Conservation (phyloP, 2,113 vertebrate genomes). For the Eurypyga helias region DNA sequence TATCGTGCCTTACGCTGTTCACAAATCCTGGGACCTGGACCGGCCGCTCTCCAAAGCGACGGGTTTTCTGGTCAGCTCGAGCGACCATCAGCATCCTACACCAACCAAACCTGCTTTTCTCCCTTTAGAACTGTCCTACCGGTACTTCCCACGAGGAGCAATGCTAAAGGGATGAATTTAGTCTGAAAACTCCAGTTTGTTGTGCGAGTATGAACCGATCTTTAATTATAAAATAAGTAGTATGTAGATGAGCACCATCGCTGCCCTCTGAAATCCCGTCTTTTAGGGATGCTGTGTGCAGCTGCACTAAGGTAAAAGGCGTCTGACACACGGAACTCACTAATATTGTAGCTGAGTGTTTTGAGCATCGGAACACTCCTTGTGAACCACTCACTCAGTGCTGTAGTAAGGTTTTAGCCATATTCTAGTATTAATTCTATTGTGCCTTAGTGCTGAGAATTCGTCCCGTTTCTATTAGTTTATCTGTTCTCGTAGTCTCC, state of each 20-base stretch:
- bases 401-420: conserved; percentile 55
- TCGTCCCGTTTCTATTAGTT: background rate
- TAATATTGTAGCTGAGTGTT: background rate
- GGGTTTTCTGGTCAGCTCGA: background rate
- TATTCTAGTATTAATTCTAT: conserved; percentile 46
- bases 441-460: conserved; percentile 68
- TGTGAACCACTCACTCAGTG: background rate
- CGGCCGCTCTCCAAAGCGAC: accelerated
- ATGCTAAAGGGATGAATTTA: background rate
- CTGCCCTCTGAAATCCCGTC: background rate
- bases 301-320: background rate
- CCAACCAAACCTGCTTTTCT: background rate
- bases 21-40: background rate
- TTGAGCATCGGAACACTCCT: background rate
- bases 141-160: background rate
- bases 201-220: background rate
- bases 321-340: background rate
- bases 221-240: background rate
- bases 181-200: background rate
- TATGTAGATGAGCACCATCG: background rate
- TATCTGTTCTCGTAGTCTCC: background rate
- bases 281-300: background rate
- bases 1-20: background rate
- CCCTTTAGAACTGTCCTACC: background rate
- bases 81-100: background rate